Base-by-base conservation (phyloP, 1,140 invertebrate genomes). In the Drosophila busckii region DNA sequence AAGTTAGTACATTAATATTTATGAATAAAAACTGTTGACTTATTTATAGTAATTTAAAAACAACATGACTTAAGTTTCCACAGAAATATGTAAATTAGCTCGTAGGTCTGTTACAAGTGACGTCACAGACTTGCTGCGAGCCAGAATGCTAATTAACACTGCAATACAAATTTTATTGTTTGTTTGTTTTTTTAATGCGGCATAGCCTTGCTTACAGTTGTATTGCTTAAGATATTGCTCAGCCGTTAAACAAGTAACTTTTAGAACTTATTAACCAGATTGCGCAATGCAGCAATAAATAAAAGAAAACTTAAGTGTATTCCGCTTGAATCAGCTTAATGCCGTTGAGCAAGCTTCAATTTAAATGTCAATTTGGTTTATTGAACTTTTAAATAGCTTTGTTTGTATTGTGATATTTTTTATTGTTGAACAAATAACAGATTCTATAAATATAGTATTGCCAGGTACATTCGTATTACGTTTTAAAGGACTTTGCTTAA, bases 341-440 rank as follows among this genome's bases (percentile, higher is more conserved):
- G n/a, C n/a, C n/a, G 13, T 22, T 12, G 17, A 54, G 20, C 10
- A 29, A 29, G 48, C 54, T 54, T 13, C 2, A 38, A 54, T 37
- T 17, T 3, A 29, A 22, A 9, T 25, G n/a, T 10, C 16, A 16
- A 17, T n/a, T n/a, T n/a, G n/a, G n/a, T n/a, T n/a, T n/a, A n/a
- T n/a, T n/a, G n/a, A n/a, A n/a, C n/a, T n/a, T n/a, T n/a, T n/a
- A n/a, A n/a, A n/a, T n/a, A n/a, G n/a, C n/a, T n/a, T n/a, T n/a
- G n/a, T n/a, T n/a, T n/a, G n/a, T n/a, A n/a, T 22, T 59, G 23
- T 17, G 10, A 35, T 12, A 42, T 19, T 26, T 37, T 64, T 71
- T 65, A 70, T 78, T 76, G 15, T 45, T 62, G 49, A 40, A 52
- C 68, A 64, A 63, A 52, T 35, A 53, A 62, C 23, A 59, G 42